Evolutionary conservation across 2,888 invertebrate genomes (phyloP).

Genomic region (Macrophya annulata): DNA sequence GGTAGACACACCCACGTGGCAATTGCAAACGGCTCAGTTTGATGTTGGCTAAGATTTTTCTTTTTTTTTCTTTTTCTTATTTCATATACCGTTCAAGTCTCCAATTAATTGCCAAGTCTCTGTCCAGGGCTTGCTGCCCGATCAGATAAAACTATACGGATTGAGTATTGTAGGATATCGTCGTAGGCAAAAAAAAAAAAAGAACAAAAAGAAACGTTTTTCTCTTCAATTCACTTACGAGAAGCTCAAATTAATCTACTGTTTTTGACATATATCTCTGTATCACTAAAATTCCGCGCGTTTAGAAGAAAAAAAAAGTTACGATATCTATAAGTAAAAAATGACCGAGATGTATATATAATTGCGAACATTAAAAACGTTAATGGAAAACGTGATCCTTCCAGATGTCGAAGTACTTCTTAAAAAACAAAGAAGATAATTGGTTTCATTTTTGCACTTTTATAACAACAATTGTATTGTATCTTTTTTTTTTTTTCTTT

Average conservation of each 20-base stretch:
- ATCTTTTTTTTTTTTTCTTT: background rate
- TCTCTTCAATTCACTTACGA: background rate
- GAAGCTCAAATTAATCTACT: background rate
- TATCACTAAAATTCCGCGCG: too few relatives aligned
- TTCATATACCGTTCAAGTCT: background rate
- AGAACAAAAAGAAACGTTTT: accelerated
- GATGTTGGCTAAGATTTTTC: constrained; percentile 18
- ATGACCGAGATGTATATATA: too few relatives aligned
- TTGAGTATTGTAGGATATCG: too few relatives aligned
- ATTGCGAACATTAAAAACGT: too few relatives aligned
- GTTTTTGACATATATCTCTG: too few relatives aligned
- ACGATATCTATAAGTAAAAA: too few relatives aligned
- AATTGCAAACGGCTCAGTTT: background rate
- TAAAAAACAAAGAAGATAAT: too few relatives aligned
- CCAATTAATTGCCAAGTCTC: background rate
- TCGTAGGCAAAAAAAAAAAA: background rate
- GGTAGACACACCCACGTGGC: constrained; percentile 23
- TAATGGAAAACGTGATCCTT: too few relatives aligned
- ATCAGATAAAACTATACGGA: background rate
- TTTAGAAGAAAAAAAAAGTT: too few relatives aligned
- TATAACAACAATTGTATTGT: too few relatives aligned
- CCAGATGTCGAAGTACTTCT: too few relatives aligned
- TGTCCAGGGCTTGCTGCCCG: background rate
- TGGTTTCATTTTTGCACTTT: too few relatives aligned
- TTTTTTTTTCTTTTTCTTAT: background rate